Percentiles rank a stretch among this genome's conserved stretches.
phyloP scores from a whole-genome alignment of 1,140 invertebrate species.

The Aphelinus atriplicis region DNA sequence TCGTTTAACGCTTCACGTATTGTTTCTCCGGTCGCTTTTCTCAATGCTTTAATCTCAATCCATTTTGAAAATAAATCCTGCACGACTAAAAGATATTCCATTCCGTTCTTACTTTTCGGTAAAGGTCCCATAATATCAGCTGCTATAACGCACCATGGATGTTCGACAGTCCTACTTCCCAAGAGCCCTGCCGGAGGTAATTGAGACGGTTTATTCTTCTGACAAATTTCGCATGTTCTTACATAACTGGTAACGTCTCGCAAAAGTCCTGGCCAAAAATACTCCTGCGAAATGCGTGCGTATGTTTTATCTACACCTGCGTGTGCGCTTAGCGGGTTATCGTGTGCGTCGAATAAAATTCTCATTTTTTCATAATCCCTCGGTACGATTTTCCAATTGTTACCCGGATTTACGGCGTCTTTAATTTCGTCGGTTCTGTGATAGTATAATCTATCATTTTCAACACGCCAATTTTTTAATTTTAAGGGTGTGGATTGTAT shows the following conservation, averaged over 20 bases:
- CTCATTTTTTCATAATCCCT: constrained; percentile 36
- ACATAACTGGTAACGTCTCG: constrained; percentile 38
- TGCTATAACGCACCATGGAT: constrained; percentile 36
- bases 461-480: constrained; percentile 27
- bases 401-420: constrained; percentile 23
- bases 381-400: constrained; percentile 47
- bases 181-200: constrained; percentile 26
- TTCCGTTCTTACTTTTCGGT: constrained; percentile 17
- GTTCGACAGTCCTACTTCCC: constrained; percentile 26
- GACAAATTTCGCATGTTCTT: constrained; percentile 31
- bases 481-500: background rate
- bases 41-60: constrained; percentile 37
- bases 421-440: constrained; percentile 18
- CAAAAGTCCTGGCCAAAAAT: constrained; percentile 52
- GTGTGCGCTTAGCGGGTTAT: constrained; percentile 44
- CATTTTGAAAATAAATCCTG: constrained; percentile 40
- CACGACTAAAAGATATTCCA: constrained; percentile 34
- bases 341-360: constrained; percentile 39
- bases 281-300: constrained; percentile 29
- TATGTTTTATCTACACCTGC: constrained; percentile 49
- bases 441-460: constrained; percentile 29
- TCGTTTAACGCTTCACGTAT: constrained; percentile 27
- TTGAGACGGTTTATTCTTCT: constrained; percentile 33
- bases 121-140: constrained; percentile 17
- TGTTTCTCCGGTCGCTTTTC: constrained; percentile 27